Base-by-base conservation (phyloP, 2,797 vertebrate species). In the Amniataba percoides region DNA sequence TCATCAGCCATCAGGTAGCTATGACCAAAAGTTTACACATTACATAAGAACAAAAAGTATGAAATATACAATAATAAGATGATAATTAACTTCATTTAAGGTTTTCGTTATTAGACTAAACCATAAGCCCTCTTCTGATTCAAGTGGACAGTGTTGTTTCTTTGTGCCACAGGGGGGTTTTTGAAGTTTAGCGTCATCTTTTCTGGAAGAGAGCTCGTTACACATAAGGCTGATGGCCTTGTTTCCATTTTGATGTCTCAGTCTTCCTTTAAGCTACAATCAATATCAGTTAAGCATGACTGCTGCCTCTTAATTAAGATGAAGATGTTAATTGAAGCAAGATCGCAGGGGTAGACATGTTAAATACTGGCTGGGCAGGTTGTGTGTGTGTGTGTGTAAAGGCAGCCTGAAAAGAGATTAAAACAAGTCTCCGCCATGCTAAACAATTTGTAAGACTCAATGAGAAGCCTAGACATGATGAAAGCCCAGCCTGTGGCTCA, bases 221-320 rank as follows among this genome's bases (percentile, higher is more conserved):
- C 78, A 81, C 74, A 75, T 46, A 57, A 76, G 45, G 73, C 62
- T 77, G 71, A 81, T 52, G 61, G 81, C 42, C 82, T 81, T 73
- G 80, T 90, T 93, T 91, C 74, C 71, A 78, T 86, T 86, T 84
- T 86, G 81, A 92, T 83, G 86, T 80, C 80, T 89, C 27, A 1
- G 36, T 89, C 84, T 89, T 88, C 83, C 86, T 93, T 88, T 89
- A 87, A 93, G 88, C 89, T 79, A 88, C 88, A 92, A 93, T 92
- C 93, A 92, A 93, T 92, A 89, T 85, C 81, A 82, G 86, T 89
- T 90, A 91, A 92, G 87, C 90, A 89, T 89, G 89, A 93, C 84
- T 89, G 85, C 88, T 84, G 83, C 88, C 68, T 88, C 80, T 91
- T 93, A 93, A 94, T 94, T 93, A 94, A 91, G 82, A 87, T 42